Percentiles rank a stretch among this genome's conserved stretches.
Conservation (phyloP, 2,113 vertebrate species). For the Urocynchramus pylzowi region DNA sequence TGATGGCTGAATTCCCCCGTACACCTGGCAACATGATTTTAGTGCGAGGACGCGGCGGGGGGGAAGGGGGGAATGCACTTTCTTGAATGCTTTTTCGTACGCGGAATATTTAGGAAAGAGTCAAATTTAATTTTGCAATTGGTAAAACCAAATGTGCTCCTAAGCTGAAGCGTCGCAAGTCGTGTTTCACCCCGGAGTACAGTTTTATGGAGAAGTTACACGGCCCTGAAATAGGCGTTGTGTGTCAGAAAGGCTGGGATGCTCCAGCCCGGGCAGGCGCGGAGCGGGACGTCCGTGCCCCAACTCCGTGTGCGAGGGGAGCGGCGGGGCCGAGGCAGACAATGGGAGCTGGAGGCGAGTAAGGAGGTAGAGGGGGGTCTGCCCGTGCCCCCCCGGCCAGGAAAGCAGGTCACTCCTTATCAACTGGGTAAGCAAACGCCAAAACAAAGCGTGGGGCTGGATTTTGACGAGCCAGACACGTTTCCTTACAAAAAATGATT, state of each 20-base stretch:
- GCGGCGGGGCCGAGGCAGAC: not conserved
- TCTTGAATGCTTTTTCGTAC: not conserved
- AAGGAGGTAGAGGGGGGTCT: conserved; percentile 24
- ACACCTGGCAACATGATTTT: not conserved
- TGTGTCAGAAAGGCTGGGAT: not conserved
- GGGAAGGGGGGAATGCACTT: not conserved
- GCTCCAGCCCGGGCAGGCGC: not conserved
- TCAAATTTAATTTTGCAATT: conserved; percentile 37
- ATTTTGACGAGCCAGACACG: conserved; percentile 57
- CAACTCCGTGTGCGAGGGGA: not conserved
- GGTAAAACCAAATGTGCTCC: conserved; percentile 18
- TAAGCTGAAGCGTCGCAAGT: not conserved
- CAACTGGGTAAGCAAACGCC: conserved; percentile 36
- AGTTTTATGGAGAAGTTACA: not conserved
- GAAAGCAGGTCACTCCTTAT: conserved; percentile 28
- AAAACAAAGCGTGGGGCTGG: conserved; percentile 62
- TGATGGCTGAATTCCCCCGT: not conserved
- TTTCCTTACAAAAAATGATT: conserved; percentile 63
- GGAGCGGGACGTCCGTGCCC: not conserved
- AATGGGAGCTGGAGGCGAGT: not conserved
- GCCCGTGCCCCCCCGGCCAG: not conserved
- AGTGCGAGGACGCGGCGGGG: not conserved
- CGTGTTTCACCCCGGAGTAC: not conserved
- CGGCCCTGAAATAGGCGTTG: not conserved
- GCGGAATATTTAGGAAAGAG: not conserved